These are phyloP conservation scores for Mormyrops boulengeri DNA, from an alignment of 2,797 vertebrate genomes.

Conservation along the genomic window DNA sequence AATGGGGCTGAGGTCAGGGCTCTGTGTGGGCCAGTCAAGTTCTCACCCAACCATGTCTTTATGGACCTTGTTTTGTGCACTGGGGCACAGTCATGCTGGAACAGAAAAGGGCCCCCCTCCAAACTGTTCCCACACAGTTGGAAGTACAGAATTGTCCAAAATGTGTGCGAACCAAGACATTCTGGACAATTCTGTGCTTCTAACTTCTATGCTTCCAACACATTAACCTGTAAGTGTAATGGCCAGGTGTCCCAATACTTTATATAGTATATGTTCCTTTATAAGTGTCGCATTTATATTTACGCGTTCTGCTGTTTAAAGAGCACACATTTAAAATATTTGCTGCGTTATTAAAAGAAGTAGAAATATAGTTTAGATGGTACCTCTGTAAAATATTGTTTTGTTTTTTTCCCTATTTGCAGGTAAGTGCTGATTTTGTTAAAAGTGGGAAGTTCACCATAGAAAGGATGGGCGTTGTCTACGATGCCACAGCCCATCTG, in stretches of 20 bases:
- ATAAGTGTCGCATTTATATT: not conserved
- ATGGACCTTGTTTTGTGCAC: not conserved
- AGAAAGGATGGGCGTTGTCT: slow-evolving; percentile 84
- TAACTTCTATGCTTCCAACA: not conserved
- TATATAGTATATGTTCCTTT: not conserved
- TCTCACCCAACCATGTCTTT: not conserved
- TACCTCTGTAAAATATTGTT: not conserved
- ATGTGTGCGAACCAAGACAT: not conserved
- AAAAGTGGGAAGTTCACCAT: slow-evolving; percentile 75
- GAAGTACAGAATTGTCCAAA: not conserved
- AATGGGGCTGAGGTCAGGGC: not conserved
- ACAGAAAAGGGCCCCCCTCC: not conserved
- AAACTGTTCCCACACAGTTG: not conserved
- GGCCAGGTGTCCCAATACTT: not conserved
- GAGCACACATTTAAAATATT: not conserved
- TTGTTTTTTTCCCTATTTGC: not conserved
- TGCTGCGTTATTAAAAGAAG: not conserved
- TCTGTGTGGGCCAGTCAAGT: not conserved
- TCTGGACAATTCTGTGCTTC: not conserved
- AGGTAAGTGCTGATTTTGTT: slow-evolving; percentile 83
- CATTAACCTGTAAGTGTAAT: not conserved
- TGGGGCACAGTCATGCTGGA: not conserved
- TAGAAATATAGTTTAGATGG: not conserved
- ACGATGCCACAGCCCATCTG: slow-evolving; percentile 75
- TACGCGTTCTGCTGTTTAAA: not conserved